Evolutionary conservation across 2,113 vertebrate genomes (phyloP).

Genomic region (Ageneiosus marmoratus): DNA sequence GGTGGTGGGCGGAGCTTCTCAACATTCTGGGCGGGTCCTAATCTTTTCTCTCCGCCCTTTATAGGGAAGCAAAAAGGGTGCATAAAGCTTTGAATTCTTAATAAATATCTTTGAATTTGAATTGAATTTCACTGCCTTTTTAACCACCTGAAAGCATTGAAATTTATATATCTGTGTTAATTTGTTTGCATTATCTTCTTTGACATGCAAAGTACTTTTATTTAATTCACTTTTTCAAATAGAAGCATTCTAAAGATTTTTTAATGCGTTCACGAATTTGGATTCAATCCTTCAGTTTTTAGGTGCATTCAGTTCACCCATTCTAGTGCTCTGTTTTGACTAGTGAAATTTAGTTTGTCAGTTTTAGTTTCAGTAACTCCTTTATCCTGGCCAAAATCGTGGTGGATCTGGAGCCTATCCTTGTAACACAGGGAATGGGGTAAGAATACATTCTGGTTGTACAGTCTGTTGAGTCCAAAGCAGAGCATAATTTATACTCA

Average conservation of each 20-base stretch:
- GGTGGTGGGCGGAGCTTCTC: background rate
- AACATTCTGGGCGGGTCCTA: background rate
- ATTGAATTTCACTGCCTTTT: background rate
- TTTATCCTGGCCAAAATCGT: background rate
- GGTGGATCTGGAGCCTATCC: background rate
- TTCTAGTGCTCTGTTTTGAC: background rate
- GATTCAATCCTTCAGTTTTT: background rate
- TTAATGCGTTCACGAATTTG: background rate
- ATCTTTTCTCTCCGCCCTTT: background rate
- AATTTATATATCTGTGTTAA: background rate
- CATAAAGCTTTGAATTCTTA: background rate
- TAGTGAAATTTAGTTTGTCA: background rate
- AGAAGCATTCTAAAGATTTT: background rate
- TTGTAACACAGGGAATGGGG: background rate
- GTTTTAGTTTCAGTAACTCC: background rate
- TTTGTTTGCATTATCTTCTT: background rate
- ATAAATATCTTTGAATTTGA: background rate
- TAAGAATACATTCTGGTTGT: background rate
- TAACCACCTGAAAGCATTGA: rapidly evolving
- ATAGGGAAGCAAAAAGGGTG: background rate
- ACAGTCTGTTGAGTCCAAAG: background rate
- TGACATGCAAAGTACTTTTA: background rate
- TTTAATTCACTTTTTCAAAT: background rate
- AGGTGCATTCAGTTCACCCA: background rate
- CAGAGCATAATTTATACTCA: background rate